A percentile compares a stretch with the other conserved stretches of the same genome.
Conservation (phyloP, 2,113 vertebrate genomes). For the Corapipo altera region DNA sequence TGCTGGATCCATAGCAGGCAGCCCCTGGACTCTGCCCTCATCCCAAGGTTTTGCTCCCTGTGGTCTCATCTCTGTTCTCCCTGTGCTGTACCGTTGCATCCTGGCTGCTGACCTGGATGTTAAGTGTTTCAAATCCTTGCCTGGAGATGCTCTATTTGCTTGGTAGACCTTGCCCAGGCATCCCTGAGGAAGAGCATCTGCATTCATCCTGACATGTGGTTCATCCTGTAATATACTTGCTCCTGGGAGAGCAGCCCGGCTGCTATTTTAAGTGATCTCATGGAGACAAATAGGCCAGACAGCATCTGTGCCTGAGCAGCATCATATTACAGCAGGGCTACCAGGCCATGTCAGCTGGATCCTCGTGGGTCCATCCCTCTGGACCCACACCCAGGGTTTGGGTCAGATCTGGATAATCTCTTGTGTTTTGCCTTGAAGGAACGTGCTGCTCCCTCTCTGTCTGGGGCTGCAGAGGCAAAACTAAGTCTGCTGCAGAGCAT, state of each 20-base stretch:
- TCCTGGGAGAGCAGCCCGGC: background rate
- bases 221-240: background rate
- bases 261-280: conserved; percentile 21
- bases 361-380: background rate
- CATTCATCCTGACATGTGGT: background rate
- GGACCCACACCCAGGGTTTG: background rate
- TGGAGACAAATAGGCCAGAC: background rate
- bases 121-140: background rate
- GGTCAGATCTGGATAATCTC: background rate
- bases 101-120: background rate
- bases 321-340: background rate
- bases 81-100: background rate
- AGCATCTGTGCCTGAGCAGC: background rate
- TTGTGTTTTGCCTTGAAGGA: background rate
- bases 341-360: background rate
- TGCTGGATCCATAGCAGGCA: background rate
- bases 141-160: background rate
- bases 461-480: background rate
- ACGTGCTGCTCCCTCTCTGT: background rate
- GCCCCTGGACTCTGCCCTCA: background rate
- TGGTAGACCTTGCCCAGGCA: background rate
- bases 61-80: background rate
- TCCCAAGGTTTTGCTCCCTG: background rate
- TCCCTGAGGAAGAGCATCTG: background rate
- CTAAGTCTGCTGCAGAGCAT: background rate